Evolutionary conservation across 1,140 invertebrate genomes (phyloP).

Genomic region (Probaryconus sp.): DNA sequence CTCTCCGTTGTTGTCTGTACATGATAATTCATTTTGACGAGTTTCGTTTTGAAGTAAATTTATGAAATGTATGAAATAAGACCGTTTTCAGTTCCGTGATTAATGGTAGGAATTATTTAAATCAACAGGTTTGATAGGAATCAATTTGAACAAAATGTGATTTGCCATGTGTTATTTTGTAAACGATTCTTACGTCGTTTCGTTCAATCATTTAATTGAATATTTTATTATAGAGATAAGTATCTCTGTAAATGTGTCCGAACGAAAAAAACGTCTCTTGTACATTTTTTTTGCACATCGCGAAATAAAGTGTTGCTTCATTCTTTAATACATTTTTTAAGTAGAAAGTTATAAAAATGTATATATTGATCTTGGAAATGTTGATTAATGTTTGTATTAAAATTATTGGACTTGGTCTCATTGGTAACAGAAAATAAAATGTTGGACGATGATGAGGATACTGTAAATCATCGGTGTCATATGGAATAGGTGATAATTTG

Average conservation of each 20-base stretch:
- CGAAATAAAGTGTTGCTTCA: not conserved
- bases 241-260: slow-evolving; percentile 3
- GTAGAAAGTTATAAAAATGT: too few species aligned
- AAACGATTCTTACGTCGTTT: slow-evolving; percentile 20
- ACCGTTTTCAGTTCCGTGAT: slow-evolving; percentile 23
- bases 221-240: slow-evolving; percentile 26
- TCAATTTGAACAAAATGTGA: slow-evolving; percentile 42
- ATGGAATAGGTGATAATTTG: slow-evolving; percentile 41
- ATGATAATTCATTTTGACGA: slow-evolving; percentile 57
- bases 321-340: not conserved
- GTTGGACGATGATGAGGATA: not conserved
- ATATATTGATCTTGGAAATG: too few species aligned
- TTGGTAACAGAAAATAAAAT: too few species aligned
- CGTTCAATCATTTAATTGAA: slow-evolving; percentile 34
- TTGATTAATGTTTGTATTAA: too few species aligned
- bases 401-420: too few species aligned
- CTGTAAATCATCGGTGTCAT: slow-evolving; percentile 19
- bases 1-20: slow-evolving; percentile 21
- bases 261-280: slow-evolving; percentile 17
- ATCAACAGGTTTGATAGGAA: slow-evolving; percentile 38
- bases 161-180: slow-evolving; percentile 47
- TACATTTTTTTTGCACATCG: not conserved
- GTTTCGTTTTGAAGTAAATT: slow-evolving; percentile 54
- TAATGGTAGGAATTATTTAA: slow-evolving; percentile 37
- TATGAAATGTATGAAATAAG: slow-evolving; percentile 53